A percentile compares a stretch with the other conserved stretches of the same genome.
phyloP scores from a whole-genome alignment of 2,113 vertebrate genomes.

The Carettochelys insculpta region DNA sequence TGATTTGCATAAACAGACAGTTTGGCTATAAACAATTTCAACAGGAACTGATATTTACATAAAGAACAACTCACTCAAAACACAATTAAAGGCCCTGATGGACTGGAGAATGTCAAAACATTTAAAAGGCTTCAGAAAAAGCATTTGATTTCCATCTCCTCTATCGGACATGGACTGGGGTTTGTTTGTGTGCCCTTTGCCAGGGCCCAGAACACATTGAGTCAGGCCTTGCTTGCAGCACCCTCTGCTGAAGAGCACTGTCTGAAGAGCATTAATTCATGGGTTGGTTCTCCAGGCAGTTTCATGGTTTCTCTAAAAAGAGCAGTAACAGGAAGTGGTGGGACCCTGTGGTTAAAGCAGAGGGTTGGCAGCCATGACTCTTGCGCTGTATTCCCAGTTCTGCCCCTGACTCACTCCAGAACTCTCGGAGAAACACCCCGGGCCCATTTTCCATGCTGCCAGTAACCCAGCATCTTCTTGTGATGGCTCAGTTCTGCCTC shows the following conservation, averaged over 20 bases:
- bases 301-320: background rate
- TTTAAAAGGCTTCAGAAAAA: constrained; percentile 71
- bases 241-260: background rate
- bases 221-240: background rate
- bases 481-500: background rate
- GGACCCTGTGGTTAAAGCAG: background rate
- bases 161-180: constrained; percentile 55
- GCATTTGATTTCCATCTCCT: constrained; percentile 62
- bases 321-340: background rate
- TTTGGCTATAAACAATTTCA: constrained; percentile 81
- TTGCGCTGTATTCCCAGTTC: background rate
- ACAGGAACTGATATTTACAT: constrained; percentile 82
- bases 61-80: constrained; percentile 81
- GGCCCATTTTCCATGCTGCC: background rate
- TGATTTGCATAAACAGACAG: constrained; percentile 83
- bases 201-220: constrained; percentile 28
- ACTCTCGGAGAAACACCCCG: too few relatives aligned
- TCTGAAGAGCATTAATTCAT: rapidly evolving
- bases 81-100: constrained; percentile 80
- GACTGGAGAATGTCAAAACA: constrained; percentile 74
- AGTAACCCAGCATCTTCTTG: too few relatives aligned
- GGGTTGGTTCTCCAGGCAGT: background rate
- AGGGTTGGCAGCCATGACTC: background rate
- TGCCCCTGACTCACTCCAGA: background rate
- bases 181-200: constrained; percentile 27